Conservation (phyloP, 2,797 vertebrate species). For the Diglossa cyanea region DNA sequence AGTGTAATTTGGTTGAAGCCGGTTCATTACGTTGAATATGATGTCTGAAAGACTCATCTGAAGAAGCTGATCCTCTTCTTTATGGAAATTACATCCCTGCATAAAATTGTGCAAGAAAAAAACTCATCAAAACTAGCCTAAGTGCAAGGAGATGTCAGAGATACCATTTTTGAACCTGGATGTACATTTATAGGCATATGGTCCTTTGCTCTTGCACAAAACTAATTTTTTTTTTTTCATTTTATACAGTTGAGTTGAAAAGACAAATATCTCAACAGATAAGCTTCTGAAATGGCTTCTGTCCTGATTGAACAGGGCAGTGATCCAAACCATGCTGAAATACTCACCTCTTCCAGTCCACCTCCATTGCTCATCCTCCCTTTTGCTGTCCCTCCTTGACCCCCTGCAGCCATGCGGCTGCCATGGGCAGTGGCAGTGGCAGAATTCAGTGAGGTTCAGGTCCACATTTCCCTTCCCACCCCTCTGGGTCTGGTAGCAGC, state of each 20-base stretch:
- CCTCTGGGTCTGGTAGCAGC: neutral
- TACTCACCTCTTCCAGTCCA: neutral
- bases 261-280: neutral
- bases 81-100: neutral
- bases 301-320: neutral
- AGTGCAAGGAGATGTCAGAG: neutral
- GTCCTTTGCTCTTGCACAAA: neutral
- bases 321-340: neutral
- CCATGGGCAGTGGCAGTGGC: neutral
- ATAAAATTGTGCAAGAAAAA: neutral
- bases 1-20: neutral
- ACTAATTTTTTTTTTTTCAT: neutral
- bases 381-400: neutral
- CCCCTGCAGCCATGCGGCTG: fast-evolving
- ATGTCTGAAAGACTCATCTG: neutral
- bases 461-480: neutral
- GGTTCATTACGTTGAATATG: neutral
- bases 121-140: neutral
- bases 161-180: neutral
- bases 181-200: neutral
- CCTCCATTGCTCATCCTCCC: neutral
- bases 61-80: neutral
- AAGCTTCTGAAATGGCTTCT: neutral
- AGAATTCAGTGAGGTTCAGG: neutral
- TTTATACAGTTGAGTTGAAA: neutral